A percentile compares a stretch with the other conserved stretches of the same genome.
phyloP scores from a whole-genome alignment of 2,797 vertebrate genomes.

The Trachops cirrhosus region DNA sequence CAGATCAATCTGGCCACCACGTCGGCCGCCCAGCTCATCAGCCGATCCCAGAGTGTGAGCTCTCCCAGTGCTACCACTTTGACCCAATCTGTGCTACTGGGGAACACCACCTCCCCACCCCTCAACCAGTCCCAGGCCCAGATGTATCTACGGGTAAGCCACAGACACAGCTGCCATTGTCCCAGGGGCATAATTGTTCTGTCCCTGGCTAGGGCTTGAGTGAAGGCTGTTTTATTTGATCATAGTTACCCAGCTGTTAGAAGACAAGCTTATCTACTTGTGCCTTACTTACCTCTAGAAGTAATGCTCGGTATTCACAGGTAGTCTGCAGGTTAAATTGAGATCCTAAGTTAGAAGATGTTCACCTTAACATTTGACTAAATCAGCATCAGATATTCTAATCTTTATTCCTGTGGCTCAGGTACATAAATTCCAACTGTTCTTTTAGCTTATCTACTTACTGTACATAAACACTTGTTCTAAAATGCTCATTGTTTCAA shows the following conservation, averaged over 20 bases:
- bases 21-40: conserved; percentile 85
- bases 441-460: conserved; percentile 7
- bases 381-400: background rate
- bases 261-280: background rate
- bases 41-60: conserved; percentile 86
- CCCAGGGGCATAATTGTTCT: background rate
- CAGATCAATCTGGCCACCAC: conserved; percentile 87
- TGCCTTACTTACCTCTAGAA: background rate
- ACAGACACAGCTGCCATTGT: background rate
- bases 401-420: background rate
- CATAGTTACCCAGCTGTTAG: background rate
- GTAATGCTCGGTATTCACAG: background rate
- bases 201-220: background rate
- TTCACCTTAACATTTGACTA: background rate
- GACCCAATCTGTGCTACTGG: conserved; percentile 94
- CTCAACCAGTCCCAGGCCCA: conserved; percentile 92
- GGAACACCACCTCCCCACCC: conserved; percentile 91
- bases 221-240: background rate
- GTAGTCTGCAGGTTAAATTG: background rate
- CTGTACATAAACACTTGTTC: conserved; percentile 1
- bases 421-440: background rate
- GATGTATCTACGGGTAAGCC: conserved; percentile 96
- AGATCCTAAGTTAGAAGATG: background rate
- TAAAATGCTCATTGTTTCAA: conserved; percentile 38
- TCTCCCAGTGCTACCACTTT: conserved; percentile 92